Percentiles rank a stretch among this genome's conserved stretches.
These are phyloP conservation scores for Achatina immaculata DNA, from an alignment of 1,140 invertebrate species.

Conservation along the genomic window DNA sequence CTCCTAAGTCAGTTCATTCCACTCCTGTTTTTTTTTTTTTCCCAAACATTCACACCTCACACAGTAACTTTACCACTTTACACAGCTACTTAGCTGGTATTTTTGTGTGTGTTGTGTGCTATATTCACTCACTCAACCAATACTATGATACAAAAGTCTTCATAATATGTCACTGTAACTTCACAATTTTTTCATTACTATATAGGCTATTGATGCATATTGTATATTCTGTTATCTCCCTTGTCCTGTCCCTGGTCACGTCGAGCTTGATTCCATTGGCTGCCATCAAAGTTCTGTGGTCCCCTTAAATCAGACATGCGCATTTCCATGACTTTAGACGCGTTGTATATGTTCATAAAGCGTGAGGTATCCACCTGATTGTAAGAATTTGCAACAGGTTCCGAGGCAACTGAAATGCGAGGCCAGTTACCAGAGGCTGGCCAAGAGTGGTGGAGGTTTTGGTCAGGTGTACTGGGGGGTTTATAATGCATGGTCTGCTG, in stretches of 20 bases:
- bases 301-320: constrained; percentile 30
- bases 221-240: constrained; percentile 37
- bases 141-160: too few species aligned
- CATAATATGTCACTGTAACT: too few species aligned
- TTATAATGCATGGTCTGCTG: constrained; percentile 40
- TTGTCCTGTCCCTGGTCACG: constrained; percentile 35
- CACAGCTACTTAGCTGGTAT: too few species aligned
- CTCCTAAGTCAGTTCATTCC: too few species aligned
- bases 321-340: constrained; percentile 40
- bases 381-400: constrained; percentile 30
- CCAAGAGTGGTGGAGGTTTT: constrained; percentile 32
- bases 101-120: too few species aligned
- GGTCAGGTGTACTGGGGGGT: constrained; percentile 31
- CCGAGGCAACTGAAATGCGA: constrained; percentile 4
- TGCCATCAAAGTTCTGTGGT: constrained; percentile 27
- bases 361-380: constrained; percentile 30
- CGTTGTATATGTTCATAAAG: constrained; percentile 39
- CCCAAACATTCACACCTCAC: too few species aligned
- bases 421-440: constrained; percentile 16
- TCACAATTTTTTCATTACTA: too few species aligned
- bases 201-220: constrained; percentile 37
- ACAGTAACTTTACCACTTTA: too few species aligned
- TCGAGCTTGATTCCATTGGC: constrained; percentile 32
- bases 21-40: too few species aligned
- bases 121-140: too few species aligned